Evolutionary conservation across 2,888 invertebrate genomes (phyloP), one percentile per base, ranked within the genome.

Genomic region (Eupithecia inturbata): DNA sequence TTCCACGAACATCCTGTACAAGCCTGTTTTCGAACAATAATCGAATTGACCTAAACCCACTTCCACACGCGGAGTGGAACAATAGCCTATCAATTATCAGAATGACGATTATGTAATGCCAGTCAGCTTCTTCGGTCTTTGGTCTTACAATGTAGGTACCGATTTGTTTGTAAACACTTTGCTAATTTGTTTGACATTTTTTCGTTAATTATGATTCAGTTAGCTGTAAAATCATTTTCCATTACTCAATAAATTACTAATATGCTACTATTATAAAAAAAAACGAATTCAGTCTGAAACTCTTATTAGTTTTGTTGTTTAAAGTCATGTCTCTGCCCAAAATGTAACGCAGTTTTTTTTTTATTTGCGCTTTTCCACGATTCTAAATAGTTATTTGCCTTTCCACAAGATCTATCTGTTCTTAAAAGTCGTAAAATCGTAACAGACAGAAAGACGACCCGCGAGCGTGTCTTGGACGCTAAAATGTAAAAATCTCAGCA

Each of bases 11-110:
- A 78, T 31, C 74, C 78, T 78, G 66, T 79, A 76, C 57, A 57
- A 68, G 71, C 67, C 31, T 70, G 75, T 78, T 78, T 75, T 78
- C 70, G 68, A 77, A 63, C 75, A 77, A 78, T 75, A 80, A 78
- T 77, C 75, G 72, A 80, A 80, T 78, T 78, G 79, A 79, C 79
- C 79, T 77, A 80, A 80, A 76, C 80, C 78, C 77, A 80, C 75
- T 78, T 70, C 57, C 72, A 53, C 10, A 36, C 26, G 26, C 68
- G 57, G 64, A 72, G 60, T 68, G 73, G 73, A 76, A 76, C 76
- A 76, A 76, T 73, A 71, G 76, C 73, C 76, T 76, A 76, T 76
- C 76, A 76, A 76, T 73, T 76, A 75, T 73, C 70, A 68, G 76
- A 71, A 76, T 73, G 71, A 76, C 73, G 76, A 76, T 73, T 76